Conservation (phyloP, 2,888 invertebrate genomes). For the Tiliacea aurago region DNA sequence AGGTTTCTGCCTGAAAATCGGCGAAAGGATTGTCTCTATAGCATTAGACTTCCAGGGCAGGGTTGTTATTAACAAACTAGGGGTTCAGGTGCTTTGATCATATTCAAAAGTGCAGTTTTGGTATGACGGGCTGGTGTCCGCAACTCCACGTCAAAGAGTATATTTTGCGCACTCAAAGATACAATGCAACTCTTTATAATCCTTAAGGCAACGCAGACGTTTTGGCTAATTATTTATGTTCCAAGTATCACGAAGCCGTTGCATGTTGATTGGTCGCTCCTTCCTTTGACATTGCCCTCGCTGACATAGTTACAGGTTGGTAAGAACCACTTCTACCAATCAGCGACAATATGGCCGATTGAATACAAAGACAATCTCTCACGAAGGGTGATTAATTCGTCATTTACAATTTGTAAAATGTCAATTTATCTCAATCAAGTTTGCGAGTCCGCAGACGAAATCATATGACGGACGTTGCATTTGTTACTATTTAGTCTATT, state of each 20-base stretch:
- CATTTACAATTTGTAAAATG: conserved; percentile 89
- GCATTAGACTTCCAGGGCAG: background rate
- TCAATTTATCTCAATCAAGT: conserved; percentile 85
- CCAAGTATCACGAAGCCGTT: conserved; percentile 36
- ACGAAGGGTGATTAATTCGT: conserved; percentile 87
- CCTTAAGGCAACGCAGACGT: background rate
- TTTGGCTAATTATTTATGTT: conserved; percentile 13
- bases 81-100: background rate
- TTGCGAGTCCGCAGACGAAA: conserved; percentile 57
- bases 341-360: conserved; percentile 76
- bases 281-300: conserved; percentile 61
- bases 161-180: background rate
- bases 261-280: conserved; percentile 46
- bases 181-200: background rate
- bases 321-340: conserved; percentile 77
- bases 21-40: background rate
- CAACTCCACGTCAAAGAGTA: background rate
- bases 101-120: background rate
- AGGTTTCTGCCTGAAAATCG: background rate
- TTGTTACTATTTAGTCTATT: conserved; percentile 51
- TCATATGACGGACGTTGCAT: conserved; percentile 58
- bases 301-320: conserved; percentile 60
- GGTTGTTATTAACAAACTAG: background rate
- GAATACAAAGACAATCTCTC: conserved; percentile 72
- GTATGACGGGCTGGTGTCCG: background rate